Base-by-base conservation (phyloP, 1,140 invertebrate species). In the Diabrotica virgifera region DNA sequence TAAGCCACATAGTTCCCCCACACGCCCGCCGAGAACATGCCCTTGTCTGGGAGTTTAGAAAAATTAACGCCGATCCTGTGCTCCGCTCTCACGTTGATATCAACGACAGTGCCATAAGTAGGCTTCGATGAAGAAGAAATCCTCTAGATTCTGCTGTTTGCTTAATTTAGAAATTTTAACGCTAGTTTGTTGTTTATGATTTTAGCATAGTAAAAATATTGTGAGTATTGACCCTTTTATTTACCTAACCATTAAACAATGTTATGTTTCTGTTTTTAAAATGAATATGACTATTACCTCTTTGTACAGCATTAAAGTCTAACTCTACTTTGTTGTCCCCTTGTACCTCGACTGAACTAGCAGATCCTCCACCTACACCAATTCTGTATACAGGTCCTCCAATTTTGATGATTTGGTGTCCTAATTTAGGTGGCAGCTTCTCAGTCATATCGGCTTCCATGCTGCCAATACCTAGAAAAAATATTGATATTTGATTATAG, bases 321-420 rank as follows among this genome's bases (percentile, higher is more conserved):
- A 98, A 78, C 64, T 94, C 90, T 3, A 87, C 84, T 72, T 90
- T 90, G 71, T 95, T 92, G 64, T 94, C 91, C 5, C 94, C 90
- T 81, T 94, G 83, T n/a, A 92, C 90, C 69, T 95, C 89, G n/a
- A 98, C 90, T 0, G 96, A 98, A 68, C 94, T 96, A 0, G 96
- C 97, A 0, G 96, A 90, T 36, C 96, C 97, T 50, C 97, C 97
- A 11, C 97, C 97, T 5, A 99, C 94, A 8, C 97, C 97, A 77
- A 99, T 99, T 69, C 96, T 86, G 77, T 98, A 96, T 51, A 97
- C 94, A 0, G 96, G 96, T 0, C 97, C 97, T 37, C 97, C 97
- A 51, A 99, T 86, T 84, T 99, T 99, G 0, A 95, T 90, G 52
- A 99, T 87, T 74, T 91, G 81, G 86, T 94, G 93, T 85, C 91